These are phyloP conservation scores for Brachyalestes nurse DNA, from an alignment of 2,797 vertebrate genomes.

Conservation along the genomic window DNA sequence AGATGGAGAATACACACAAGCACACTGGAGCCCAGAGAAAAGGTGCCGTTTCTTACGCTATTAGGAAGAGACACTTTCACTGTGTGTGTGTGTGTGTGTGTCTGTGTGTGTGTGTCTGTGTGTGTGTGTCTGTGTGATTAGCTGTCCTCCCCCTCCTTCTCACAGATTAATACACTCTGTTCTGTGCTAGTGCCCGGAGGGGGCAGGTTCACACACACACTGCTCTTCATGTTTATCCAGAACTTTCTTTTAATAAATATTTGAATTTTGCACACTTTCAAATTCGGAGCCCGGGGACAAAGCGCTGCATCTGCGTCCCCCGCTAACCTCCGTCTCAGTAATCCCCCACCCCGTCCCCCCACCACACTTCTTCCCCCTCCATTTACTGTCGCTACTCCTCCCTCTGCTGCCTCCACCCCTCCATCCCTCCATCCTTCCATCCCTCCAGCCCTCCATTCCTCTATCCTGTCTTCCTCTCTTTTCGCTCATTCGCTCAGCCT, in stretches of 20 bases:
- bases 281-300: constrained; percentile 74
- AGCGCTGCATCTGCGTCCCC: constrained; percentile 74
- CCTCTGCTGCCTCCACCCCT: constrained; percentile 20
- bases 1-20: constrained; percentile 35
- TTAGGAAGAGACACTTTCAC: constrained; percentile 57
- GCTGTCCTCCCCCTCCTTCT: constrained; percentile 40
- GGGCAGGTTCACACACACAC: constrained; percentile 54
- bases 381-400: not conserved
- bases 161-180: constrained; percentile 71
- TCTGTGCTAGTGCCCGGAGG: constrained; percentile 68
- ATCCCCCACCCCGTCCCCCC: not conserved
- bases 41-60: constrained; percentile 19
- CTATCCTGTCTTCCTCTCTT: not conserved
- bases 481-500: constrained; percentile 38
- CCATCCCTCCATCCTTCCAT: constrained; percentile 7
- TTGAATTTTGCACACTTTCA: constrained; percentile 82
- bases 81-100: constrained; percentile 24
- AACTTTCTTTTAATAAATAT: constrained; percentile 84
- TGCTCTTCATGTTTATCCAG: constrained; percentile 79
- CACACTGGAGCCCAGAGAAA: constrained; percentile 9
- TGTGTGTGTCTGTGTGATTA: constrained; percentile 42
- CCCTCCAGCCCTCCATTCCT: not conserved
- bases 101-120: constrained; percentile 30
- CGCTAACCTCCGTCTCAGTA: constrained; percentile 29
- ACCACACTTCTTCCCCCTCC: constrained; percentile 5